phyloP scores from a whole-genome alignment of 1,140 invertebrate genomes.

The Drosophila pectinifera region DNA sequence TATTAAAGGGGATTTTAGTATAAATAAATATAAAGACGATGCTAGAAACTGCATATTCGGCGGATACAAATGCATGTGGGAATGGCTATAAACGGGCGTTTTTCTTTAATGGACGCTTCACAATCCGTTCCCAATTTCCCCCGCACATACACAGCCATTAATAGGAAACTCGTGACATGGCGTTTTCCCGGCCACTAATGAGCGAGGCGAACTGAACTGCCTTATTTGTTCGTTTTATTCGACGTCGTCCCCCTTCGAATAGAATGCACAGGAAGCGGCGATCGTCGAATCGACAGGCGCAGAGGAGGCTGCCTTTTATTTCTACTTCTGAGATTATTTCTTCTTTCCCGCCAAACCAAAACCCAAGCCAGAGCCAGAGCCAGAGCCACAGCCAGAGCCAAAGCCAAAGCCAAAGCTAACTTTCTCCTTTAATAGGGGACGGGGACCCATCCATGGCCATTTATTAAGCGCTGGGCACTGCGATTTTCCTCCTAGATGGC shows the following conservation, averaged over 20 bases:
- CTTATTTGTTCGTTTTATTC: slow-evolving; percentile 50
- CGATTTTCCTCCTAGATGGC: slow-evolving; percentile 39
- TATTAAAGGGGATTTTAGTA: slow-evolving; percentile 2
- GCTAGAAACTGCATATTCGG: neutral
- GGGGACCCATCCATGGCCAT: slow-evolving; percentile 44
- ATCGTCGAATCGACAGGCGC: slow-evolving; percentile 21
- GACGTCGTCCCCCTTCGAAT: slow-evolving; percentile 20
- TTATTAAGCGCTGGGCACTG: slow-evolving; percentile 41
- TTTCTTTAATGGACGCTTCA: slow-evolving; percentile 43
- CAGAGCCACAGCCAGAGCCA: slow-evolving; percentile 6
- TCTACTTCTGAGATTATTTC: slow-evolving; percentile 33
- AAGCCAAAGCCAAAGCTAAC: slow-evolving; percentile 26
- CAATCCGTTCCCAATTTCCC: slow-evolving; percentile 24
- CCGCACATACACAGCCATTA: slow-evolving; percentile 26
- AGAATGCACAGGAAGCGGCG: slow-evolving; percentile 47
- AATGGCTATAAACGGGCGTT: slow-evolving; percentile 42
- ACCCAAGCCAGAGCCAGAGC: slow-evolving; percentile 6
- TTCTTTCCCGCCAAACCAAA: neutral
- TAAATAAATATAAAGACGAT: too few species aligned
- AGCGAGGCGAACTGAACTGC: slow-evolving; percentile 49
- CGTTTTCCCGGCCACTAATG: slow-evolving; percentile 71
- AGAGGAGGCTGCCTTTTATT: slow-evolving; percentile 32
- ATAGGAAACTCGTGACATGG: slow-evolving; percentile 70
- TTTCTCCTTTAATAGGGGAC: slow-evolving; percentile 66
- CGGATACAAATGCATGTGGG: slow-evolving; percentile 8